Percentiles rank a stretch among this genome's conserved stretches.
Evolutionary conservation across 2,113 vertebrate genomes (phyloP).

Genomic region (Apodemus speciosus): DNA sequence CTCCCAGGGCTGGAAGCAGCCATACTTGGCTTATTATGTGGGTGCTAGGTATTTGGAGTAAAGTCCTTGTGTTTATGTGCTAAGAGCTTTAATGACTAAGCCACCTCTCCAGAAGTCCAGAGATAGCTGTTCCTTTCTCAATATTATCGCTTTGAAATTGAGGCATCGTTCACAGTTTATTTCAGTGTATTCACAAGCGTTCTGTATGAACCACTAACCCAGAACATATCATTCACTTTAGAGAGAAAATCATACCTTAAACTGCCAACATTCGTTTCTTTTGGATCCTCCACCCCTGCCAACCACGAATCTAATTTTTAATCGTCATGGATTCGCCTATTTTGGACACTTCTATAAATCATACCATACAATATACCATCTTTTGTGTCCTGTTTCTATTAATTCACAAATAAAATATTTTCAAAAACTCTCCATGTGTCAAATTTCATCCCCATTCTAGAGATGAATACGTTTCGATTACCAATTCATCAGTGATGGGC

Average conservation of each 20-base stretch:
- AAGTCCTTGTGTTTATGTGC: too few relatives aligned
- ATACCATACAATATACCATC: background rate
- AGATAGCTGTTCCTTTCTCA: background rate
- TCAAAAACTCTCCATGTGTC: background rate
- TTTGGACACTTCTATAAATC: background rate
- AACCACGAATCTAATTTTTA: background rate
- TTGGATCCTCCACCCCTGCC: background rate
- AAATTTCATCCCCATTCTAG: background rate
- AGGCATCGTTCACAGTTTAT: background rate
- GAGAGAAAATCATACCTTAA: background rate
- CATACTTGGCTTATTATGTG: background rate
- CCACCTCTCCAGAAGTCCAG: too few relatives aligned
- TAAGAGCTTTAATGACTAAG: background rate
- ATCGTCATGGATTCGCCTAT: background rate
- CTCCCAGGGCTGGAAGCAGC: background rate
- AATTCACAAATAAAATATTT: background rate
- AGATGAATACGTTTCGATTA: background rate
- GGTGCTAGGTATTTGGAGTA: background rate
- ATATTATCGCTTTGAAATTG: background rate
- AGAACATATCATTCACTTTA: background rate
- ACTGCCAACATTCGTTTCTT: background rate
- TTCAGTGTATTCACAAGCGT: background rate
- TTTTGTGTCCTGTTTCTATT: background rate
- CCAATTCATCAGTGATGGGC: background rate
- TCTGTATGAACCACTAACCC: background rate